Evolutionary conservation across 92 coral and sea anemone genomes (phyloP).

Genomic region (Epizoanthus ramosus): DNA sequence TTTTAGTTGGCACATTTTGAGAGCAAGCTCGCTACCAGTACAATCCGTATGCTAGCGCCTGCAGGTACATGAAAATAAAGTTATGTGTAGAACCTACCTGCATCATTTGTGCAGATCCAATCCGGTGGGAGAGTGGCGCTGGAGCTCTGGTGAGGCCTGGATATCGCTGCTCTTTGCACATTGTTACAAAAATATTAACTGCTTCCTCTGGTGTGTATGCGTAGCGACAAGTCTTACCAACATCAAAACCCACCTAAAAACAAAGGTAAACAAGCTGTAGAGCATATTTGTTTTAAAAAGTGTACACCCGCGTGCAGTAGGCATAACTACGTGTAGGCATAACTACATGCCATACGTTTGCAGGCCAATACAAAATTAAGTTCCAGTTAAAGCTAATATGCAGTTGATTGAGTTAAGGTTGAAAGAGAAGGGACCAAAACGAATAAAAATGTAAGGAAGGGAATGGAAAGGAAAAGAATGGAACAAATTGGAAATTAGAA

Average conservation of each 20-base stretch:
- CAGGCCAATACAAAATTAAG: no score
- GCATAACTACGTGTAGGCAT: no score
- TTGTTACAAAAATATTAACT: conserved; percentile 55
- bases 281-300: no score
- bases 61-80: no score
- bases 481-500: neutral
- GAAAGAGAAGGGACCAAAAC: neutral
- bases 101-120: conserved; percentile 90
- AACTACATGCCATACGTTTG: no score
- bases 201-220: conserved; percentile 60
- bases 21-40: no score
- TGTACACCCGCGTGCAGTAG: no score
- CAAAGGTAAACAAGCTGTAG: neutral
- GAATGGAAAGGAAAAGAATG: neutral
- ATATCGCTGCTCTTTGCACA: conserved; percentile 47
- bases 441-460: neutral
- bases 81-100: conserved; percentile 38
- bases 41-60: no score
- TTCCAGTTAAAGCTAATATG: no score
- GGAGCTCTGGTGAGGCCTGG: conserved; percentile 54
- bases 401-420: no score
- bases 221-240: conserved; percentile 68
- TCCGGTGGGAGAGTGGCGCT: conserved; percentile 59
- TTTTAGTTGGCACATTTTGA: neutral
- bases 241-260: conserved; percentile 43